Base-by-base conservation (phyloP, 1,140 invertebrate species). In the Drosophila bipectinata region DNA sequence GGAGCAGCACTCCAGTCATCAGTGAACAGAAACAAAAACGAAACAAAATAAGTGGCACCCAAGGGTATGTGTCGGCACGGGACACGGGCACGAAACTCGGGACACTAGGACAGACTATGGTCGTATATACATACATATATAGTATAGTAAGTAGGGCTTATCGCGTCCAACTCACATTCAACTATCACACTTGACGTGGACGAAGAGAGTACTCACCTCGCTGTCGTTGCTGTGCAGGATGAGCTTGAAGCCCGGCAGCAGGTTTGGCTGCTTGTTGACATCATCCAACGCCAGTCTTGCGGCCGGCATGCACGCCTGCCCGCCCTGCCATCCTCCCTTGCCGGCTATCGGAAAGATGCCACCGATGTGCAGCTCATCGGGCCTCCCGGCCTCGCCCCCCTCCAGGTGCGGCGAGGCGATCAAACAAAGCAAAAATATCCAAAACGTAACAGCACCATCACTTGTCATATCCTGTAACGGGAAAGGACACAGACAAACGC, bases 341-440 rank as follows among this genome's bases (percentile, higher is more conserved):
- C 97, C 97, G 56, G 94, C 95, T 92, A 99, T 99, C 3, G 98
- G 98, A 93, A 99, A 99, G 77, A 99, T 98, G 18, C 97, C 98
- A 49, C 98, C 99, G 92, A 99, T 99, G 92, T 99, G 97, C 64
- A 99, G 93, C 66, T 96, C 95, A 92, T 96, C 95, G 77, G 82
- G 75, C 53, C 79, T 82, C 24, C 82, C 81, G 51, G 78, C 90
- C 68, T 81, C 83, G 69, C 75, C 76, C 60, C 77, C 68, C 68
- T 79, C 60, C 72, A 91, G 85, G 68, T 83, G 83, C 71, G 77
- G 77, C 77, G 85, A 76, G 62, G 78, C 76, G 66, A 91, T 89
- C 68, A 91, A 91, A 88, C 84, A 89, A 87, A 91, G 83, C 72
- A 90, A 92, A 88, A 92, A 92, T 91, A 91, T 92, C 89, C 91